A percentile compares a stretch with the other conserved stretches of the same genome.
phyloP scores from a whole-genome alignment of 1,140 invertebrate species.

The Centruroides vittatus region DNA sequence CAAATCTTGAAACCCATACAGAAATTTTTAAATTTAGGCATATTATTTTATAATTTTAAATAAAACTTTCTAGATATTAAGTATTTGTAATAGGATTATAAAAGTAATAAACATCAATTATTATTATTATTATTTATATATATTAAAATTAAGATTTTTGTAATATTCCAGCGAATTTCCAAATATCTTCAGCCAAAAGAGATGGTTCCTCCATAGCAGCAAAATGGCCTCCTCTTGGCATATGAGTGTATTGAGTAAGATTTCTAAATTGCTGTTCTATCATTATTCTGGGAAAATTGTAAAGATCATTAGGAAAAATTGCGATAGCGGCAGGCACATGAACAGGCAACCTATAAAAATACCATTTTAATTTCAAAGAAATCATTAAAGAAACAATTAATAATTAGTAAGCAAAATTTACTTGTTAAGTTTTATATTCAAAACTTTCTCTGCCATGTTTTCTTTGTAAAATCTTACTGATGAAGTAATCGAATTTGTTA shows the following conservation, averaged over 20 bases:
- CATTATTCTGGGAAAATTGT: conserved; percentile 23
- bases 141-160: conserved; percentile 1
- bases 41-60: too few species aligned
- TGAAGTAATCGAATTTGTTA: conserved; percentile 55
- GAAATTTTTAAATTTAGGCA: too few species aligned
- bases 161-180: conserved; percentile 22
- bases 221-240: conserved; percentile 60
- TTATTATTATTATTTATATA: too few species aligned
- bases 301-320: conserved; percentile 28
- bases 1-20: too few species aligned
- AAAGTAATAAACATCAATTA: too few species aligned
- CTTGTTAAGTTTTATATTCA: too few species aligned
- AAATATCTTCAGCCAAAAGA: conserved; percentile 45
- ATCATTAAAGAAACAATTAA: too few species aligned
- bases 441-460: conserved; percentile 9
- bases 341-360: conserved; percentile 13
- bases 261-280: conserved; percentile 25
- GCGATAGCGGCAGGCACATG: conserved; percentile 30
- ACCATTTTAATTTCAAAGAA: too few species aligned
- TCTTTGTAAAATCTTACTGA: conserved; percentile 62
- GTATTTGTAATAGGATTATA: too few species aligned
- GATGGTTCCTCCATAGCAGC: conserved; percentile 62
- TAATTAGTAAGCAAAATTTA: neutral
- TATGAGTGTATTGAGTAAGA: conserved; percentile 24
- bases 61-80: too few species aligned